Conservation (phyloP, 2,888 invertebrate species). For the Heterodera filipjevi region DNA sequence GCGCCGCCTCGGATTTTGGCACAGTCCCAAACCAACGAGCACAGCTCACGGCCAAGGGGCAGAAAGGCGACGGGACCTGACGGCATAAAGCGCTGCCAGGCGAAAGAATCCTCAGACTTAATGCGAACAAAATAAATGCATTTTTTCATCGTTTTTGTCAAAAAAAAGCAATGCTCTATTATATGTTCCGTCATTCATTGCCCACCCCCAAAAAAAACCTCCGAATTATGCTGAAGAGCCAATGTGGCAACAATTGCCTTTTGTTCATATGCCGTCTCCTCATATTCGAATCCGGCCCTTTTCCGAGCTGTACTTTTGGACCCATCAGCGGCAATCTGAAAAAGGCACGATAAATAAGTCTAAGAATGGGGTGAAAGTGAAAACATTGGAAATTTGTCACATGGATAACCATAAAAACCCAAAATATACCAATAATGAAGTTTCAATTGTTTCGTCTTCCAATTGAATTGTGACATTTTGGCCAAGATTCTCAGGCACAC, state of each 20-base stretch:
- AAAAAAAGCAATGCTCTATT: too few relatives aligned
- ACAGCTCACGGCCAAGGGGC: constrained; percentile 78
- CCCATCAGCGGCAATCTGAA: constrained; percentile 91
- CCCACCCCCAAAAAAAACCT: background rate
- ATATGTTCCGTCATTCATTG: constrained; percentile 67
- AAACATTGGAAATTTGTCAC: too few relatives aligned
- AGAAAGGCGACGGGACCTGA: constrained; percentile 88
- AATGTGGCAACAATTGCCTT: constrained; percentile 90
- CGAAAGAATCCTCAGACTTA: constrained; percentile 66
- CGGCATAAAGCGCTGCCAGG: constrained; percentile 94
- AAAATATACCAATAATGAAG: constrained; percentile 67
- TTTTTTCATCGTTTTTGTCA: too few relatives aligned
- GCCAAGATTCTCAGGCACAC: constrained; percentile 38
- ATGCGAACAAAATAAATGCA: constrained; percentile 74
- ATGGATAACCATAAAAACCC: too few relatives aligned
- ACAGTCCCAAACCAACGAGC: constrained; percentile 96
- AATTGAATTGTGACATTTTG: constrained; percentile 65
- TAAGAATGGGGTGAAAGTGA: background rate
- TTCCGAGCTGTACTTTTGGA: constrained; percentile 83
- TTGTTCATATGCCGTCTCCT: constrained; percentile 84
- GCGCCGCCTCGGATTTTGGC: constrained; percentile 76
- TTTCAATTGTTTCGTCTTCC: constrained; percentile 66
- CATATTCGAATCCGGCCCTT: constrained; percentile 80
- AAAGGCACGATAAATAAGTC: background rate
- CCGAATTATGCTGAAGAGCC: constrained; percentile 69